Base-by-base conservation (phyloP, 2,888 invertebrate species). In the Pseudanteris insignis region DNA sequence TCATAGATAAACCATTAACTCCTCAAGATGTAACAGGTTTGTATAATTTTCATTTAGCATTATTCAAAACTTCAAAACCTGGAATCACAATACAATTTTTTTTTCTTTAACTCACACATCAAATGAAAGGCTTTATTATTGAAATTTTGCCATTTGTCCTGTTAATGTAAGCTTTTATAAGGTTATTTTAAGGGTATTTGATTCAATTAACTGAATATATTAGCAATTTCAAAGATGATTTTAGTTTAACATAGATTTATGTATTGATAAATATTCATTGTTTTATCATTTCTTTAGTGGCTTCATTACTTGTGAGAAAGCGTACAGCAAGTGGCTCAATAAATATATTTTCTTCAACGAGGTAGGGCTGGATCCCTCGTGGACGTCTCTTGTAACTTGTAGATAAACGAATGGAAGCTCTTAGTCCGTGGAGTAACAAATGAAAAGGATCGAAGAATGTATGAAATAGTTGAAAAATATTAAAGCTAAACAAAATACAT, bases 11-110 rank as follows among this genome's bases (percentile, higher is more conserved):
- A 67, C 89, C 88, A 0, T 83, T 92, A 30, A 88, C 91, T 7
- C 89, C 90, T 3, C 92, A 92, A 78, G 92, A 93, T 74, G 87
- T 86, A 61, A 84, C 86, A 67, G 86, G 90, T 90, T n/a, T 7
- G 21, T n/a, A n/a, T n/a, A n/a, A n/a, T n/a, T n/a, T n/a, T n/a
- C n/a, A n/a, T n/a, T n/a, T n/a, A n/a, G n/a, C n/a, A n/a, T n/a
- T n/a, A n/a, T n/a, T n/a, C n/a, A n/a, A n/a, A n/a, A n/a, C n/a
- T n/a, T n/a, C n/a, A n/a, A n/a, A n/a, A n/a, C n/a, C n/a, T n/a
- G n/a, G n/a, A n/a, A n/a, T n/a, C n/a, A n/a, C n/a, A n/a, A n/a
- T n/a, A n/a, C n/a, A n/a, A n/a, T n/a, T n/a, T n/a, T n/a, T n/a
- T n/a, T n/a, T n/a, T n/a, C n/a, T n/a, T n/a, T n/a, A n/a, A n/a